Conservation (phyloP, 2,888 invertebrate genomes). For the Napeogenes sylphis region DNA sequence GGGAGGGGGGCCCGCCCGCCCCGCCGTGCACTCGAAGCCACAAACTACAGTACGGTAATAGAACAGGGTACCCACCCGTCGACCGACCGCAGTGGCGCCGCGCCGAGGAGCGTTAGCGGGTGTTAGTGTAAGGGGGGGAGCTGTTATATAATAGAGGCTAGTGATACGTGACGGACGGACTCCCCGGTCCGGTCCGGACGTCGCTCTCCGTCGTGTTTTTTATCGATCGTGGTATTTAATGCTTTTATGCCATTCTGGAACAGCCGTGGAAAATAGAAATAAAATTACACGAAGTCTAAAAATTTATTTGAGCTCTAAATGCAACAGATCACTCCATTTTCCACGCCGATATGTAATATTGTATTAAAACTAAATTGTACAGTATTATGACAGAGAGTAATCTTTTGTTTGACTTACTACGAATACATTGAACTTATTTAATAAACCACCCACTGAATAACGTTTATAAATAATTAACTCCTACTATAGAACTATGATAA, state of each 20-base stretch:
- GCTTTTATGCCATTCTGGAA: constrained; percentile 19
- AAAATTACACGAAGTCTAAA: constrained; percentile 50
- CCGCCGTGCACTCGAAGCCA: constrained; percentile 70
- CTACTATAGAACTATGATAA: neutral
- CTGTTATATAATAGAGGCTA: neutral
- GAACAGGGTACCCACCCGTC: constrained; percentile 67
- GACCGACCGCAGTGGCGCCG: constrained; percentile 49
- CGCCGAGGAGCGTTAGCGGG: constrained; percentile 14
- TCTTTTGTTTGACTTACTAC: neutral
- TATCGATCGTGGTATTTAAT: constrained; percentile 7
- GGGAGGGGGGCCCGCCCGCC: constrained; percentile 14
- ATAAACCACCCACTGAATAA: constrained; percentile 14
- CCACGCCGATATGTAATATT: constrained; percentile 42
- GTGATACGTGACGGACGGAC: too few species aligned
- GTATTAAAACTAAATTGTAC: constrained; percentile 13
- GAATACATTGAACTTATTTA: constrained; percentile 12
- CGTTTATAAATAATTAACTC: constrained; percentile 7
- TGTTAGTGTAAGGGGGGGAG: constrained; percentile 11
- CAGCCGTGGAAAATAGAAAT: constrained; percentile 66
- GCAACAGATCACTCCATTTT: constrained; percentile 52
- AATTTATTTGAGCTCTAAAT: constrained; percentile 50
- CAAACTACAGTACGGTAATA: constrained; percentile 76
- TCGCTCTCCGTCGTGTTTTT: neutral
- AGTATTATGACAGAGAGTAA: constrained; percentile 5
- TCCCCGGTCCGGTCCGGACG: too few species aligned